Evolutionary conservation across 2,113 vertebrate genomes (phyloP).

Genomic region (Upupa epops): DNA sequence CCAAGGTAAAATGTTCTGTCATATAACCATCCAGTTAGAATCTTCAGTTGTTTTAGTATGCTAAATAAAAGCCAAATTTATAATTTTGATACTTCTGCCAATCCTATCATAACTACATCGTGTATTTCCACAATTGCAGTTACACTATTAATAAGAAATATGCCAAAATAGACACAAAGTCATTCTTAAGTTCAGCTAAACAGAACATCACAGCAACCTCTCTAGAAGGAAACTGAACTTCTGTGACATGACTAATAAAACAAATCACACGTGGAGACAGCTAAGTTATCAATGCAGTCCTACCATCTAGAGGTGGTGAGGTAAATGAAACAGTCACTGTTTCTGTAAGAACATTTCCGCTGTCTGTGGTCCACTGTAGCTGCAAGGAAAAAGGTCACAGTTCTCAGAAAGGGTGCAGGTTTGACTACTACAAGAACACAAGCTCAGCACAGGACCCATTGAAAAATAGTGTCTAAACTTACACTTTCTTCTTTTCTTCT

Average conservation of each 20-base stretch:
- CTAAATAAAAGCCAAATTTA: background rate
- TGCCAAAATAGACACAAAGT: background rate
- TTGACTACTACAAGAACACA: background rate
- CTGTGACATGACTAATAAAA: background rate
- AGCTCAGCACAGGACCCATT: background rate
- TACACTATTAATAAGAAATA: background rate
- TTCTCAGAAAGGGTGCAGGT: background rate
- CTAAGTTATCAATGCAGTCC: slow-evolving; percentile 15
- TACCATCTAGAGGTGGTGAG: slow-evolving; percentile 76
- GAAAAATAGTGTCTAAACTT: background rate
- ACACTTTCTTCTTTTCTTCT: background rate
- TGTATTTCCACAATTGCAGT: background rate
- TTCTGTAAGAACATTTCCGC: slow-evolving; percentile 78
- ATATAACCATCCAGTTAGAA: background rate
- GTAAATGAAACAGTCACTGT: slow-evolving; percentile 82
- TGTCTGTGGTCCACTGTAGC: slow-evolving; percentile 80
- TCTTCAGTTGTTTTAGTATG: background rate
- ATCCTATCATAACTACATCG: accelerated
- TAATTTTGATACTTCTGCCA: background rate
- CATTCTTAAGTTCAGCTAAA: background rate
- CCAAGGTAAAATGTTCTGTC: background rate
- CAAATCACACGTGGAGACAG: background rate
- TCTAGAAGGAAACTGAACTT: background rate
- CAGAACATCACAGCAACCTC: background rate
- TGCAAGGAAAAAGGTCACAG: slow-evolving; percentile 59